Percentiles rank a stretch among this genome's conserved stretches.
These are phyloP conservation scores for Acropora tenuis DNA, from an alignment of 64 coral and sea anemone genomes.

Conservation along the genomic window DNA sequence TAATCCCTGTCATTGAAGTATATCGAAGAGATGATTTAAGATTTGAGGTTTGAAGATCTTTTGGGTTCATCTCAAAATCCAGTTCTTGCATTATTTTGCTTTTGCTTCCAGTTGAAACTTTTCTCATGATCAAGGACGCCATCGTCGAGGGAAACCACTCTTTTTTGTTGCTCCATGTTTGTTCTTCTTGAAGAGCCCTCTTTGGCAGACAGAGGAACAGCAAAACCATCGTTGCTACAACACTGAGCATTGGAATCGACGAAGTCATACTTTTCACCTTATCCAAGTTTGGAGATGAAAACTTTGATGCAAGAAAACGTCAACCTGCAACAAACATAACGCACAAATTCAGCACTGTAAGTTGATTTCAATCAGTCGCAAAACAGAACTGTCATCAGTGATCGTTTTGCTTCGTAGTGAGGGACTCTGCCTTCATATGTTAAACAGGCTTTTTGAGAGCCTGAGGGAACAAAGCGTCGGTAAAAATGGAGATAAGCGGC, in stretches of 20 bases:
- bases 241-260: neutral
- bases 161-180: neutral
- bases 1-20: neutral
- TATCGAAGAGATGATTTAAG: neutral
- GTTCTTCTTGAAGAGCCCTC: neutral
- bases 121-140: neutral
- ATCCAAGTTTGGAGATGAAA: neutral
- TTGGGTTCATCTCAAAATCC: neutral
- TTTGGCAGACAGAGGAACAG: neutral
- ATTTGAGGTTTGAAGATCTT: neutral
- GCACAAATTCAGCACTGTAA: neutral
- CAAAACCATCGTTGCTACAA: neutral
- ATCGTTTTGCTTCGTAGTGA: neutral
- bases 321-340: neutral
- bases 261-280: neutral
- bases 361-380: neutral
- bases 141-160: neutral
- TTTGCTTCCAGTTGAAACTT: neutral
- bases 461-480: neutral
- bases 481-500: constrained; percentile 23
- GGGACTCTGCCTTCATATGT: constrained; percentile 25
- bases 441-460: constrained; percentile 26
- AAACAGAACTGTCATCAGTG: neutral
- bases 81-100: neutral
- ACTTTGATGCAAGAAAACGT: neutral